These are phyloP conservation scores for Seladonia tumulorum DNA, from an alignment of 2,888 invertebrate genomes.

Conservation along the genomic window DNA sequence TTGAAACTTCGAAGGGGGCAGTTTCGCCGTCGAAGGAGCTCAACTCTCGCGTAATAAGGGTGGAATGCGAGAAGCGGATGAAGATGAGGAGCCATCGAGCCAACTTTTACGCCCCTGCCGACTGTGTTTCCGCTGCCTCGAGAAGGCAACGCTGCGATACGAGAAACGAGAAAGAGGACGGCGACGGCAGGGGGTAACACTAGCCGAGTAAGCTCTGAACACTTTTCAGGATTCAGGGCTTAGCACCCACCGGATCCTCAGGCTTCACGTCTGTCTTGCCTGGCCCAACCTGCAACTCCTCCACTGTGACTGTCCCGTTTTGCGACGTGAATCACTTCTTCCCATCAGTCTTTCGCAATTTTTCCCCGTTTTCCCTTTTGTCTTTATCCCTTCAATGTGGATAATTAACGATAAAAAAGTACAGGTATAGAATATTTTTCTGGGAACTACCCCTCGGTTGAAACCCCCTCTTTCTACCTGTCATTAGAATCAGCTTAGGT, in stretches of 20 bases:
- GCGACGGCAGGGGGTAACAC: slow-evolving; percentile 77
- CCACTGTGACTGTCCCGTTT: slow-evolving; percentile 61
- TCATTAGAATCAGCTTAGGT: neutral
- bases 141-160: slow-evolving; percentile 27
- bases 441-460: neutral
- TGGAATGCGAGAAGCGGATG: slow-evolving; percentile 77
- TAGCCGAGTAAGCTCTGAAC: slow-evolving; percentile 83
- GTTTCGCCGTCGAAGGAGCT: slow-evolving; percentile 58
- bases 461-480: neutral
- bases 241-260: slow-evolving; percentile 79
- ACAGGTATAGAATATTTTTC: neutral
- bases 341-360: neutral
- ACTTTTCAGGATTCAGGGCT: slow-evolving; percentile 83
- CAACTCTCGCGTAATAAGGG: slow-evolving; percentile 74
- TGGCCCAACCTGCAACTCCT: slow-evolving; percentile 70
- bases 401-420: neutral
- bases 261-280: slow-evolving; percentile 77
- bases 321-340: slow-evolving; percentile 3
- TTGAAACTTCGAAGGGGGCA: slow-evolving; percentile 27
- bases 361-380: neutral
- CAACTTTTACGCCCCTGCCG: slow-evolving; percentile 65
- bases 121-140: slow-evolving; percentile 32
- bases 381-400: neutral
- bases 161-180: slow-evolving; percentile 50
- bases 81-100: slow-evolving; percentile 50